Conservation (phyloP, 2,797 vertebrate species). For the Dicrostonyx torquatus region DNA sequence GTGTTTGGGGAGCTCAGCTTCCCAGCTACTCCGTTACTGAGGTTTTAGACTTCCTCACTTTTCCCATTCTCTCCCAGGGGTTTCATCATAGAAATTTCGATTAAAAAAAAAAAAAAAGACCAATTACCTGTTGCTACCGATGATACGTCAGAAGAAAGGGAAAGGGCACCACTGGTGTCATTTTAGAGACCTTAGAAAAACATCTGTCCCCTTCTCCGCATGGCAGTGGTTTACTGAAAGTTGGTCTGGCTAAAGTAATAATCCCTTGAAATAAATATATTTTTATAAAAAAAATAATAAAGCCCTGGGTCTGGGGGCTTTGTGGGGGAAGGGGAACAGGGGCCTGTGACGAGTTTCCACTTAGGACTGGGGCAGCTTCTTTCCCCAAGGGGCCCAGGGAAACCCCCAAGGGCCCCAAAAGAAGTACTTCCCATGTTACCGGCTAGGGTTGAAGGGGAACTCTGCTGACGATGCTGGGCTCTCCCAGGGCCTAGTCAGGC, state of each 20-base stretch:
- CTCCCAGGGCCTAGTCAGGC: slow-evolving; percentile 25
- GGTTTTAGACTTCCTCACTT: not conserved
- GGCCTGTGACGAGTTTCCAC: slow-evolving; percentile 43
- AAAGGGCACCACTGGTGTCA: not conserved
- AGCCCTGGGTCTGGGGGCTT: not conserved
- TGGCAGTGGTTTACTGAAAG: not conserved
- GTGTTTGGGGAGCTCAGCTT: not conserved
- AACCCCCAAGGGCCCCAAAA: not conserved
- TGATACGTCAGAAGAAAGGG: not conserved
- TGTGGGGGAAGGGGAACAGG: not conserved
- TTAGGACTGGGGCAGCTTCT: slow-evolving; percentile 11
- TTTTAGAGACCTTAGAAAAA: not conserved
- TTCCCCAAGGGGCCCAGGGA: not conserved
- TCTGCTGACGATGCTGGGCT: slow-evolving; percentile 54
- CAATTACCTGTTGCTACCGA: not conserved
- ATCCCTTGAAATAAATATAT: not conserved
- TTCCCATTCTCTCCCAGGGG: not conserved
- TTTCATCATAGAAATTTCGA: not conserved
- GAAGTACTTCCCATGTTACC: slow-evolving; percentile 53
- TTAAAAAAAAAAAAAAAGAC: not conserved
- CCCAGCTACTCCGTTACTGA: not conserved
- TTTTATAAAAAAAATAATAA: too few relatives aligned
- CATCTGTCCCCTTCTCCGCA: not conserved
- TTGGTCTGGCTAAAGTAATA: not conserved
- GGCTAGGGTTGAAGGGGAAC: slow-evolving; percentile 59